Evolutionary conservation across 2,797 vertebrate genomes (phyloP).

Genomic region (Coendou prehensilis): DNA sequence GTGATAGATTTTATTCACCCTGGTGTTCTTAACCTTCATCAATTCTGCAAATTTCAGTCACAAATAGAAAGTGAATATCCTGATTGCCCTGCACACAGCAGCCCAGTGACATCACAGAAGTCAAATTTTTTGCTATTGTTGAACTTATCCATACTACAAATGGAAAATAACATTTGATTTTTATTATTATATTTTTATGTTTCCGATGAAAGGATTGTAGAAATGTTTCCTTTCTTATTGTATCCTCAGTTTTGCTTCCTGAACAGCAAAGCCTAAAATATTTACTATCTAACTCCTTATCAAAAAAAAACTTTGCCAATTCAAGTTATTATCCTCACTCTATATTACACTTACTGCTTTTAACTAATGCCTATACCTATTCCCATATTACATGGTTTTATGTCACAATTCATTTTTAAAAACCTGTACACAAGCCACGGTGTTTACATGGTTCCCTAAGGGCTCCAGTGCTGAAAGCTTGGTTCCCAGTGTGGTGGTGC

Average conservation of each 20-base stretch:
- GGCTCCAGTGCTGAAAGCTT: too few species aligned
- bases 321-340: not conserved
- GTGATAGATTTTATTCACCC: accelerated
- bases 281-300: not conserved
- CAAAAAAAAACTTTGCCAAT: not conserved
- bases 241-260: not conserved
- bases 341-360: not conserved
- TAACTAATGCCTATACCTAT: not conserved
- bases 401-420: not conserved
- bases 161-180: not conserved
- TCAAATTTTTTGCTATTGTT: accelerated
- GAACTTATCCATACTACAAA: not conserved
- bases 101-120: accelerated
- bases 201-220: not conserved
- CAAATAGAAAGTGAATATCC: not conserved
- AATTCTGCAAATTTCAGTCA: not conserved
- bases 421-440: not conserved
- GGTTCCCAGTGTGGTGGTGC: too few species aligned
- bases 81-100: not conserved
- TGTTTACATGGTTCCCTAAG: not conserved
- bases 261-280: not conserved
- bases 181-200: not conserved
- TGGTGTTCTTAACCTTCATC: not conserved
- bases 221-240: not conserved
- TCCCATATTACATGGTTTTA: not conserved